Conservation (phyloP, 2,888 invertebrate genomes). For the Ellobium chinense region DNA sequence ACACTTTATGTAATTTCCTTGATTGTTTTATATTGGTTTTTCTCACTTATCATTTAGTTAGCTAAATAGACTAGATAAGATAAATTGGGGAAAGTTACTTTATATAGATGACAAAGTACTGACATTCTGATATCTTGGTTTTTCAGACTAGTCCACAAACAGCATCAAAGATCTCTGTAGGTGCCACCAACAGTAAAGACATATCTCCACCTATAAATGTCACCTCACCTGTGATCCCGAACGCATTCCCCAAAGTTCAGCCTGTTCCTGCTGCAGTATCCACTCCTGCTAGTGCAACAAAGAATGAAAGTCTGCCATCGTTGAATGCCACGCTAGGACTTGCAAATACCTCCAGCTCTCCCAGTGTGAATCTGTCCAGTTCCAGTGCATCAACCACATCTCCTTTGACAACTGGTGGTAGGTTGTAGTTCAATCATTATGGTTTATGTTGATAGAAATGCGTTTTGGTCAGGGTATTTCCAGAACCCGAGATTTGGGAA, state of each 20-base stretch:
- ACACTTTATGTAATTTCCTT: too few species aligned
- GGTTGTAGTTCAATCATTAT: too few species aligned
- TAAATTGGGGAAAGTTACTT: background rate
- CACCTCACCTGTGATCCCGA: slow-evolving; percentile 57
- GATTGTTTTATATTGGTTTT: too few species aligned
- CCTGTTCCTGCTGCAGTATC: background rate
- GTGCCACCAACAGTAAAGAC: slow-evolving; percentile 47
- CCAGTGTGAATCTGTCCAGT: slow-evolving; percentile 30
- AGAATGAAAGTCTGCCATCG: background rate
- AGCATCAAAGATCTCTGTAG: slow-evolving; percentile 33
- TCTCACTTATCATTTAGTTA: too few species aligned
- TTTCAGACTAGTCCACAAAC: slow-evolving; percentile 44
- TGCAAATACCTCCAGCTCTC: slow-evolving; percentile 11
- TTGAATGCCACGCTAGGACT: background rate
- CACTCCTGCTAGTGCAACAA: background rate
- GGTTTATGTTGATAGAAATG: too few species aligned
- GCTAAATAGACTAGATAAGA: too few species aligned
- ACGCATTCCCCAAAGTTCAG: slow-evolving; percentile 48
- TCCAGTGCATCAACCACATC: slow-evolving; percentile 33
- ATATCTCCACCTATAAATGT: slow-evolving; percentile 60
- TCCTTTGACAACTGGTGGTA: slow-evolving; percentile 30
- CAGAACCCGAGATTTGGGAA: too few species aligned
- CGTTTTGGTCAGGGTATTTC: too few species aligned
- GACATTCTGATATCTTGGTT: background rate
- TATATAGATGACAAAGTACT: background rate